Conservation (phyloP, 2,888 invertebrate species). For the Epinotia nisella region DNA sequence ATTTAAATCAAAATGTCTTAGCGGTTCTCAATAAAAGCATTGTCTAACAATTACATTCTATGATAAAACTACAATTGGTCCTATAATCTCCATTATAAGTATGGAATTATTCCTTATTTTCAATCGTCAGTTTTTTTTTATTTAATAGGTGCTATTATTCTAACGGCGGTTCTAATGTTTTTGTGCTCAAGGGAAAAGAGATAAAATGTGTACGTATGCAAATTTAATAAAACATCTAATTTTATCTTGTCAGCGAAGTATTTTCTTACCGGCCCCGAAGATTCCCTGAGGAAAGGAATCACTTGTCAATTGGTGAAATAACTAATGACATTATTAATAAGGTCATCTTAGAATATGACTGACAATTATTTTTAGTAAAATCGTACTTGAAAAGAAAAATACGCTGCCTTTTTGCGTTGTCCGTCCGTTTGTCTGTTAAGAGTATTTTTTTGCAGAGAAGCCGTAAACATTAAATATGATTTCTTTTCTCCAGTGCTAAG, state of each 20-base stretch:
- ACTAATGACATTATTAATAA: neutral
- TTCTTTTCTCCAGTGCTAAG: neutral
- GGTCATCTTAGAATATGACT: neutral
- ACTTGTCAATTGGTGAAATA: neutral
- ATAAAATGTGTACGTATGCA: conserved; percentile 26
- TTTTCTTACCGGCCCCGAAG: neutral
- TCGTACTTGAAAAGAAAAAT: too few species aligned
- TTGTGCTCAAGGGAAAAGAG: conserved; percentile 1
- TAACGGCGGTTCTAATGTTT: conserved; percentile 4
- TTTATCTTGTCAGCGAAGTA: conserved; percentile 6
- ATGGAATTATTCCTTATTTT: neutral
- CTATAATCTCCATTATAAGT: neutral
- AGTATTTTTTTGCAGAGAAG: too few species aligned
- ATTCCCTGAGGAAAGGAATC: conserved; percentile 12
- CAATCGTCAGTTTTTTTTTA: neutral
- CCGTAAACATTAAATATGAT: neutral
- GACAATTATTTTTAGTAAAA: neutral
- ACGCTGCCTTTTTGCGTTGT: too few species aligned
- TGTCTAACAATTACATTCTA: too few species aligned
- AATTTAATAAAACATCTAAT: conserved; percentile 26
- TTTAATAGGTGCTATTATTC: conserved; percentile 12
- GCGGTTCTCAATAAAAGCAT: too few species aligned
- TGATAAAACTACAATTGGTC: neutral
- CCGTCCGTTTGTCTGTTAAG: too few species aligned
- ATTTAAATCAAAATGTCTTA: too few species aligned